Evolutionary conservation across 2,888 invertebrate genomes (phyloP), one percentile per base, ranked within the genome.

Genomic region (Eristalinus sepulchralis): DNA sequence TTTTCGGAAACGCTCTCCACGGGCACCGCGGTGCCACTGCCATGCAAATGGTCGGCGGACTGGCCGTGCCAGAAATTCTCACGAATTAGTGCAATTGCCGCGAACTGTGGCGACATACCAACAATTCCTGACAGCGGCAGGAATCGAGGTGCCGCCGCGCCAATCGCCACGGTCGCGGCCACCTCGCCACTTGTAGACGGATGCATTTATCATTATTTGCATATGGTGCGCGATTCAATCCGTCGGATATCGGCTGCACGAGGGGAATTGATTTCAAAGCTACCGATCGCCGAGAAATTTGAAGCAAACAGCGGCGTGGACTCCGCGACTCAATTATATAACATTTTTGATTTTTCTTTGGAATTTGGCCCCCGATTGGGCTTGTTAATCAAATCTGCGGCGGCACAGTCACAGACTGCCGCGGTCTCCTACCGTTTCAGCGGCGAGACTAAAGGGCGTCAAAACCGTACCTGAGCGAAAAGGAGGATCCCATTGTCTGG

Each of bases 141-240:
- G 24, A 68, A 70, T 82, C 73, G 78, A 64, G 60, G 60, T 57
- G 73, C 75, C 17, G 47, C 63, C 24, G 13, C 24, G 17, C 17
- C 47, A 36, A 73, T 8, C 39, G 20, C 27, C 27, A 27, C 64
- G 3, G 47, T 10, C 39, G 67, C 64, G 39, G 8, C 55, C 33
- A 33, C 33, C 70, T 62, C 64, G 79, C 66, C 80, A 62, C 76
- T 63, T 33, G 59, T 17, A 47, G 47, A 47, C 47, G 47, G 47
- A 47, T 71, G 76, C 84, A 87, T 87, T 87, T 83, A 80, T 87
- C 87, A 83, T 87, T 87, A 87, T 87, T 87, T 87, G 87, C 87
- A 87, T 87, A 87, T 83, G 87, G 87, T 53, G 83, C 87, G 83
- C 87, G 83, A 79, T 80, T 63, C 67, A 66, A 62, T 80, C 80